Evolutionary conservation across 2,888 invertebrate species (phyloP).

Genomic region (Cheilosia variabilis): DNA sequence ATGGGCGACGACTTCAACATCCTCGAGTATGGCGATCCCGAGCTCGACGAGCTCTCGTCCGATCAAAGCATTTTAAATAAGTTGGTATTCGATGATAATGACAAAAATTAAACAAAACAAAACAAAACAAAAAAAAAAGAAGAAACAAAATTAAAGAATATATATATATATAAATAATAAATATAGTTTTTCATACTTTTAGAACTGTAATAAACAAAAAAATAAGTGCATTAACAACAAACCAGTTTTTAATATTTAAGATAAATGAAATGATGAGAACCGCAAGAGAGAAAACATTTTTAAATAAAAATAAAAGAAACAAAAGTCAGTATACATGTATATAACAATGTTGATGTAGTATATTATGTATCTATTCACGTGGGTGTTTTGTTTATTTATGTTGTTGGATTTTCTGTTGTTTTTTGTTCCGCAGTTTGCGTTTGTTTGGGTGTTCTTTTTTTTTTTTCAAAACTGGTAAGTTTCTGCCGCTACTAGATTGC

Average conservation of each 20-base stretch:
- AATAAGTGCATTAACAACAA: constrained; percentile 74
- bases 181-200: constrained; percentile 75
- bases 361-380: constrained; percentile 47
- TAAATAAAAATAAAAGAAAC: constrained; percentile 64
- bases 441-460: too few relatives aligned
- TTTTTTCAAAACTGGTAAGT: too few relatives aligned
- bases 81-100: constrained; percentile 89
- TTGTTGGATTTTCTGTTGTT: not conserved
- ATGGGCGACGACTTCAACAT: constrained; percentile 98
- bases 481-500: too few relatives aligned
- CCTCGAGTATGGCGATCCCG: constrained; percentile 97
- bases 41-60: constrained; percentile 91
- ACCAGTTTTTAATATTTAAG: constrained; percentile 74
- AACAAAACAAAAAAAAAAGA: constrained; percentile 37
- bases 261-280: constrained; percentile 8
- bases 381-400: constrained; percentile 14
- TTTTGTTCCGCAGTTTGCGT: not conserved
- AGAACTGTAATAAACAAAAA: constrained; percentile 72
- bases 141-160: constrained; percentile 36
- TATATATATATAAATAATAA: constrained; percentile 74
- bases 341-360: constrained; percentile 63
- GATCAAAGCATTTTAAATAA: constrained; percentile 94
- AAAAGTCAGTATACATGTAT: constrained; percentile 67
- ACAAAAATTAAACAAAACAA: constrained; percentile 72
- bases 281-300: constrained; percentile 66